phyloP scores from a whole-genome alignment of 1,140 invertebrate genomes.

The Pseudoatta argentina region DNA sequence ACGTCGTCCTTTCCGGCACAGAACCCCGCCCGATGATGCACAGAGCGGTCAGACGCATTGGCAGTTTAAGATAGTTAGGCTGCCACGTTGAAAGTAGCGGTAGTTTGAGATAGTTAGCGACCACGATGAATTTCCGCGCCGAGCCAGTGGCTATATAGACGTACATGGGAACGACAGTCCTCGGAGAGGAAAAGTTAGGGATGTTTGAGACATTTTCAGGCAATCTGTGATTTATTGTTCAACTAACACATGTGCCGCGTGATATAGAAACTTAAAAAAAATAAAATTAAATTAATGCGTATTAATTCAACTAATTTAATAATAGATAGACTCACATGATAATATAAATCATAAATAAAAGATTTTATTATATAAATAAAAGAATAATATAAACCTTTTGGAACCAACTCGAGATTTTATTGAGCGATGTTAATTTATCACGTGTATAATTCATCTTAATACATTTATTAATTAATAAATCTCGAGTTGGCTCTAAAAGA shows the following conservation, averaged over 20 bases:
- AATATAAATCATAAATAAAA: too few relatives aligned
- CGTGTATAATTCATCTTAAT: too few relatives aligned
- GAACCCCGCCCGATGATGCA: slow-evolving; percentile 10
- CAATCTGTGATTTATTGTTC: slow-evolving; percentile 74
- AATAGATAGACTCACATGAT: too few relatives aligned
- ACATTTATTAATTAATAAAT: too few relatives aligned
- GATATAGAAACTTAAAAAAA: neutral
- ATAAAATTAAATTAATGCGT: neutral
- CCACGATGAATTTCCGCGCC: slow-evolving; percentile 76
- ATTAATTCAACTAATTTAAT: neutral
- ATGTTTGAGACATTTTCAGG: slow-evolving; percentile 66
- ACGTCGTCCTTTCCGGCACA: slow-evolving; percentile 30
- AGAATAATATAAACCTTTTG: too few relatives aligned
- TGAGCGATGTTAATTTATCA: too few relatives aligned
- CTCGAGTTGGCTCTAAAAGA: too few relatives aligned
- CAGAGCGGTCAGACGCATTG: slow-evolving; percentile 61
- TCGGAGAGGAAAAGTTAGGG: slow-evolving; percentile 71
- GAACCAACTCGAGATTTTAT: too few relatives aligned
- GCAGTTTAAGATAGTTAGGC: slow-evolving; percentile 79
- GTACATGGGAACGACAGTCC: slow-evolving; percentile 52
- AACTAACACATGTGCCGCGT: slow-evolving; percentile 1
- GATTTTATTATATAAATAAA: too few relatives aligned
- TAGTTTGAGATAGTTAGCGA: slow-evolving; percentile 78
- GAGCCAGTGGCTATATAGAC: slow-evolving; percentile 70
- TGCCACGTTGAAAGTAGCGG: slow-evolving; percentile 70